Percentiles rank a stretch among this genome's conserved stretches.
Conservation (phyloP, 2,888 invertebrate species). For the Yponomeuta evonymella region DNA sequence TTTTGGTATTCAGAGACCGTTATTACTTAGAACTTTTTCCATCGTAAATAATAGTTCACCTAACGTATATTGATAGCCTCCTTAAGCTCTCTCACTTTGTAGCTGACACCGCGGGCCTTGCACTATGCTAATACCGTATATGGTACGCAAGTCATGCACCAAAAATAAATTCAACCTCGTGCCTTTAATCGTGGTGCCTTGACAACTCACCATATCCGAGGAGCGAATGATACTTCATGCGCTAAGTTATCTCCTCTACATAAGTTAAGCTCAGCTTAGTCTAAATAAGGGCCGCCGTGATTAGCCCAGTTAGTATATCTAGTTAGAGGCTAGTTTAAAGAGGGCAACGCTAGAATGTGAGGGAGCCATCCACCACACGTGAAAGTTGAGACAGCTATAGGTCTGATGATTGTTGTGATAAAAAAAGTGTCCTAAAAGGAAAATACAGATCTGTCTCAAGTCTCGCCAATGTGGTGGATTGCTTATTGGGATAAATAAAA, state of each 20-base stretch:
- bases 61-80: background rate
- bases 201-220: conserved; percentile 37
- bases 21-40: background rate
- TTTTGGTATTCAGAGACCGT: background rate
- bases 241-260: background rate
- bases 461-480: no score
- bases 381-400: no score
- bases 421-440: no score
- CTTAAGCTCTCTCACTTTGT: conserved; percentile 3
- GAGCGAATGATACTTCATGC: conserved; percentile 1
- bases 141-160: conserved; percentile 33
- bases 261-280: background rate
- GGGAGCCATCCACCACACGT: no score
- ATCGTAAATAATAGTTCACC: background rate
- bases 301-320: background rate
- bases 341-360: no score
- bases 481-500: no score
- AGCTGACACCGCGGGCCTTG: background rate
- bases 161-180: conserved; percentile 49
- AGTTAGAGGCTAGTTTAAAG: background rate
- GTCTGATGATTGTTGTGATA: no score
- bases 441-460: no score
- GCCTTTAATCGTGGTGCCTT: conserved; percentile 39
- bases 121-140: conserved; percentile 12
- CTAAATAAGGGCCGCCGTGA: background rate